Evolutionary conservation across 2,888 invertebrate species (phyloP).

Genomic region (Artemia sp.): DNA sequence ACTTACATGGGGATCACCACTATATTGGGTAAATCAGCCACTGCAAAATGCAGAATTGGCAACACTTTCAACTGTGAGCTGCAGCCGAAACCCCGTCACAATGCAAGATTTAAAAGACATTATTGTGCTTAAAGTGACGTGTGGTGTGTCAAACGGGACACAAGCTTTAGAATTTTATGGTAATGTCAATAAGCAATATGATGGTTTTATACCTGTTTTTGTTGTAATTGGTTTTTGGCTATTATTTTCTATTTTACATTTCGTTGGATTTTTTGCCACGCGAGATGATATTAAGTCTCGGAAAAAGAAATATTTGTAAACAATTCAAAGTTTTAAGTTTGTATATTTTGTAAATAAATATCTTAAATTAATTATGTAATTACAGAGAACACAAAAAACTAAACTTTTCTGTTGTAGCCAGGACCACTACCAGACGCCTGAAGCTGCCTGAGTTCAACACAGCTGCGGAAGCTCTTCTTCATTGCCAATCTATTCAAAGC

Average conservation of each 20-base stretch:
- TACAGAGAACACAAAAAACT: background rate
- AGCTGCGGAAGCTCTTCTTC: too few species aligned
- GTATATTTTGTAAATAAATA: background rate
- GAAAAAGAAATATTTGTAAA: background rate
- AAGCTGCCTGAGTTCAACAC: too few species aligned
- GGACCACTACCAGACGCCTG: background rate
- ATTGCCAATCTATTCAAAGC: too few species aligned
- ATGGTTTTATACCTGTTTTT: conserved; percentile 11
- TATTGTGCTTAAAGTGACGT: conserved; percentile 21
- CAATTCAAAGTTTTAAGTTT: background rate
- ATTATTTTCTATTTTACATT: conserved; percentile 17
- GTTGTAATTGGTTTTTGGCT: conserved; percentile 20
- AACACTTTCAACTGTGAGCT: conserved; percentile 28
- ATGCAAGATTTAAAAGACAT: conserved; percentile 43
- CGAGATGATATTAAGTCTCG: background rate
- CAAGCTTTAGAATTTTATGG: conserved; percentile 20
- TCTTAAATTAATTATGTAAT: background rate
- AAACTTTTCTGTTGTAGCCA: background rate
- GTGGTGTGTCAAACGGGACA: conserved; percentile 19
- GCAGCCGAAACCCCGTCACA: conserved; percentile 45
- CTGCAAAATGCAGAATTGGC: conserved; percentile 44
- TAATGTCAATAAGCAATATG: conserved; percentile 8
- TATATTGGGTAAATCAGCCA: conserved; percentile 44
- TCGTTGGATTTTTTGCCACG: conserved; percentile 4
- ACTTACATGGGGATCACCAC: conserved; percentile 51